A percentile compares a stretch with the other conserved stretches of the same genome.
Conservation (phyloP, 2,888 invertebrate genomes). For the Tanypteryx hageni region DNA sequence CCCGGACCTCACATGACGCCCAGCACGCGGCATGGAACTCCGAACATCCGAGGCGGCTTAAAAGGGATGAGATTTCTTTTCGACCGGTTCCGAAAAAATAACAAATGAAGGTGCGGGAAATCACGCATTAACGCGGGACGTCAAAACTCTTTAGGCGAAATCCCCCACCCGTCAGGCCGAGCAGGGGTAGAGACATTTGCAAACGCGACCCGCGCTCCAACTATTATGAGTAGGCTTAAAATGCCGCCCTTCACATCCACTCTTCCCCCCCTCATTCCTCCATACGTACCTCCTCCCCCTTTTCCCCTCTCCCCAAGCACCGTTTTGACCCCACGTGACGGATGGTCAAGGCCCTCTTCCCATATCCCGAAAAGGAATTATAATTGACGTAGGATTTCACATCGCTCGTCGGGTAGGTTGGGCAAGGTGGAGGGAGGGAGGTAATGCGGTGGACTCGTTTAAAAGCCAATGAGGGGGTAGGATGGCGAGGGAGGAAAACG, state of each 20-base stretch:
- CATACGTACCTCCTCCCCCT: not conserved
- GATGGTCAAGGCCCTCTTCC: conserved; percentile 3
- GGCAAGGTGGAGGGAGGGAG: not conserved
- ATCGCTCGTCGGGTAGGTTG: not conserved
- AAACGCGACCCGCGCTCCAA: not conserved
- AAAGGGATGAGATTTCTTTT: not conserved
- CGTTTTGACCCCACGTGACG: conserved; percentile 6
- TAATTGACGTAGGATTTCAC: conserved; percentile 20
- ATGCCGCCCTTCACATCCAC: not conserved
- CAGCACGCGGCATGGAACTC: not conserved
- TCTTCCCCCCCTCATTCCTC: not conserved
- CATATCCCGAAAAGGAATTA: conserved; percentile 14
- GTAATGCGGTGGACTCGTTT: not conserved
- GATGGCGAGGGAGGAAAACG: not conserved
- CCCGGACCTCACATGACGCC: not conserved
- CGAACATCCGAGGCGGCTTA: not conserved
- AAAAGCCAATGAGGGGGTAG: not conserved
- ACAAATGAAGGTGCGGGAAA: not conserved
- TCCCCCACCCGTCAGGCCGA: not conserved
- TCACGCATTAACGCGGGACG: not conserved
- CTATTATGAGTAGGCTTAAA: not conserved
- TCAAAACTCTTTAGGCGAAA: conserved; percentile 25
- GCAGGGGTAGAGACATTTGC: not conserved
- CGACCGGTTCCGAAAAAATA: not conserved
- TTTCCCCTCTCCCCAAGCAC: not conserved